These are phyloP conservation scores for Syngnathus typhle DNA, from an alignment of 2,113 vertebrate genomes.

Conservation along the genomic window DNA sequence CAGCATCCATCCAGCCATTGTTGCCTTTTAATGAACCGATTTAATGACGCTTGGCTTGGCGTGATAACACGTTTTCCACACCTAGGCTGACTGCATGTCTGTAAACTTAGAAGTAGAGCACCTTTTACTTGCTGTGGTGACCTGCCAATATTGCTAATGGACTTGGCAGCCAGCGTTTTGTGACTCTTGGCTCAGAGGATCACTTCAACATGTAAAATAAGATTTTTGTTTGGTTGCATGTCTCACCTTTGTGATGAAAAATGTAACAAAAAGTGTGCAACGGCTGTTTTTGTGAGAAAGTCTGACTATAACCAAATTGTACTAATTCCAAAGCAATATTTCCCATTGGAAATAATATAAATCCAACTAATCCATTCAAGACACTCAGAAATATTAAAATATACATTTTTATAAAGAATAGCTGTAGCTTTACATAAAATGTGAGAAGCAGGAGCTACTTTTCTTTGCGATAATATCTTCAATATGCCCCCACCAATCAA, in stretches of 20 bases:
- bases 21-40: conserved; percentile 15
- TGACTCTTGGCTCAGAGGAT: conserved; percentile 48
- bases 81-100: neutral
- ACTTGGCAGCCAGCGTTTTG: conserved; percentile 41
- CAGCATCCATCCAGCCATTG: conserved; percentile 2
- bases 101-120: conserved; percentile 12
- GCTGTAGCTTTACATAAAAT: too few species aligned
- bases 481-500: too few species aligned
- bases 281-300: too few species aligned
- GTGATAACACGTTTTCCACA: conserved; percentile 13
- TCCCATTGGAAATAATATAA: too few species aligned
- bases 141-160: conserved; percentile 33
- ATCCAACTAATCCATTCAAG: too few species aligned
- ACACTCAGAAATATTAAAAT: too few species aligned
- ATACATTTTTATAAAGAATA: too few species aligned
- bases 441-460: too few species aligned
- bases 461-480: too few species aligned
- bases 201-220: neutral
- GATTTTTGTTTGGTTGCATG: conserved; percentile 22
- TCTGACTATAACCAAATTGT: too few species aligned
- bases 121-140: conserved; percentile 17
- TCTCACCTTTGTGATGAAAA: conserved; percentile 5
- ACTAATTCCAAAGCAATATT: too few species aligned
- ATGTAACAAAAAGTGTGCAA: too few species aligned
- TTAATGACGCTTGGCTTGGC: conserved; percentile 18